phyloP scores from a whole-genome alignment of 2,113 vertebrate genomes.

The Circaetus cinerascens region DNA sequence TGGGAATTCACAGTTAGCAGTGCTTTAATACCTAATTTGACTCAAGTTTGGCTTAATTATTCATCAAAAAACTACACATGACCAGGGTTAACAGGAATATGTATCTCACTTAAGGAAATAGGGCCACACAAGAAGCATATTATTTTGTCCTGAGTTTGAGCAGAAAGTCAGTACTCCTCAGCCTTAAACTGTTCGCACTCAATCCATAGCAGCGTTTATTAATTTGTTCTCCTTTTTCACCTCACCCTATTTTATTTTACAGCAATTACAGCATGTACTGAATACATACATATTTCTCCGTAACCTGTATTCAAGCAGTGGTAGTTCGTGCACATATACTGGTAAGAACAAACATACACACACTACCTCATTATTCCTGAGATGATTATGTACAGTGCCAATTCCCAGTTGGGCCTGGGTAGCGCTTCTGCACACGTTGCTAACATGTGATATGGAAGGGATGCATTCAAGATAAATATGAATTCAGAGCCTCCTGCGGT shows the following conservation, averaged over 20 bases:
- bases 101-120: neutral
- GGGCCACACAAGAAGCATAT: neutral
- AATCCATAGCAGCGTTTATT: neutral
- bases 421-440: conserved; percentile 91
- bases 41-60: neutral
- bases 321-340: fast-evolving
- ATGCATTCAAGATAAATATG: conserved; percentile 91
- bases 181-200: neutral
- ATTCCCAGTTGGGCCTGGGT: conserved; percentile 93
- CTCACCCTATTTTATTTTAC: neutral
- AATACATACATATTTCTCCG: neutral
- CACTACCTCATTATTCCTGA: conserved; percentile 92
- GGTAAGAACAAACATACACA: neutral
- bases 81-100: neutral
- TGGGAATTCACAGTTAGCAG: neutral
- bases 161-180: neutral
- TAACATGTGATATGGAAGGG: conserved; percentile 96
- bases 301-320: neutral
- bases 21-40: neutral
- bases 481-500: conserved; percentile 93
- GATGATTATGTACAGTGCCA: conserved; percentile 91
- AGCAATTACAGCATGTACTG: neutral
- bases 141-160: neutral
- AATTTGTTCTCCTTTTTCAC: neutral
- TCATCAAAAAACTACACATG: neutral